Evolutionary conservation across 2,888 invertebrate genomes (phyloP), one percentile per base, ranked within the genome.

Genomic region (Drosophila fulvimacula): DNA sequence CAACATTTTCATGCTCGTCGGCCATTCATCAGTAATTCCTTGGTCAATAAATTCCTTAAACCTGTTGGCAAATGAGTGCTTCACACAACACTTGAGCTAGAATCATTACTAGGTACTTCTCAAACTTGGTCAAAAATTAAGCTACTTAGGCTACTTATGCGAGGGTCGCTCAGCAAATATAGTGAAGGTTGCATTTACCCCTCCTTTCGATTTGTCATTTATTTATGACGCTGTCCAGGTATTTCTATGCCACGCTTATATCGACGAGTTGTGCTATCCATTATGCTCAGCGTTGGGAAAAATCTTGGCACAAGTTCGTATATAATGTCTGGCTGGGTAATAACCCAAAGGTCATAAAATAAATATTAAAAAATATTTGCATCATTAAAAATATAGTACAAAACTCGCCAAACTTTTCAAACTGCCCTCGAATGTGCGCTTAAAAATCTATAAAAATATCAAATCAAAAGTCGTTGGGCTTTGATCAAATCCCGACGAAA

Each of bases 1-100:
- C 19, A 42, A 42, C 61, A 56, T 69, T 75, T 61, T 51, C 53
- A 64, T 74, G 69, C 27, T 36, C 11, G 1, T 5, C n/a, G 4
- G 46, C 52, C 11, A 57, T 60, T 30, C 57, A 58, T 59, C 44
- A 65, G 32, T 27, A 17, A 30, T 39, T 49, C 19, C 15, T 49
- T n/a, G 17, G n/a, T 38, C n/a, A 53, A 53, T 32, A 15, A 56
- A 52, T 39, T 60, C 9, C 36, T 3, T 4, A 48, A 21, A 46
- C 44, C 21, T 57, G 52, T n/a, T 34, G 55, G 41, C 55, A 36
- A 55, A 44, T 27, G 61, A 44, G 48, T 2, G n/a, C 5, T 17
- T 30, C 27, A 30, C 46, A 17, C 30, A 36, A 11, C 21, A 32
- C 4, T 36, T 5, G 19, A 42, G 46, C 24, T 57, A 2, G 24